A percentile compares a stretch with the other conserved stretches of the same genome.
These are phyloP conservation scores for Macrobrachium nipponense DNA, from an alignment of 1,140 invertebrate species.

Conservation along the genomic window DNA sequence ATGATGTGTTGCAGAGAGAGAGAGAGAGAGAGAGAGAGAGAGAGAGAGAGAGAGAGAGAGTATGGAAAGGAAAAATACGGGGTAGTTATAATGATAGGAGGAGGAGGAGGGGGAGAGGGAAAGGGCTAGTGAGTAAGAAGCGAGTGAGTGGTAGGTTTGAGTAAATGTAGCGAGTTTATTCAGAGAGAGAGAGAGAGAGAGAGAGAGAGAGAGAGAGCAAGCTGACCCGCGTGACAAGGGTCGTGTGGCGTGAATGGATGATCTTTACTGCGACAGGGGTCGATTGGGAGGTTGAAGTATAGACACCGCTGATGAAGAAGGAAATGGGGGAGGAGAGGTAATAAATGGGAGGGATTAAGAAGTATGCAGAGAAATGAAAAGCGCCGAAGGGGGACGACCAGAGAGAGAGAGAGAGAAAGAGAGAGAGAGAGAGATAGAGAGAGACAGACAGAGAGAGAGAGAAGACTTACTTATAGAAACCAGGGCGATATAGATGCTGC, in stretches of 20 bases:
- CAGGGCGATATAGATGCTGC: too few species aligned
- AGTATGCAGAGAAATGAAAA: not conserved
- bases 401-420: slow-evolving; percentile 9
- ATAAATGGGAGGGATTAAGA: too few species aligned
- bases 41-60: not conserved
- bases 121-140: too few species aligned
- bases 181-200: slow-evolving; percentile 10
- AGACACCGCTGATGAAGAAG: too few species aligned
- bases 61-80: not conserved
- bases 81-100: not conserved
- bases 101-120: not conserved
- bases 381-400: not conserved
- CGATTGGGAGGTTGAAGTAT: too few species aligned
- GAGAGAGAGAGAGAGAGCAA: not conserved
- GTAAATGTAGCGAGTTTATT: not conserved
- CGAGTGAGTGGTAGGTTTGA: not conserved
- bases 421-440: slow-evolving; percentile 4
- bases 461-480: too few species aligned
- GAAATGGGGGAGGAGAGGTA: too few species aligned
- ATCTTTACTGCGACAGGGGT: too few species aligned
- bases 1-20: not conserved
- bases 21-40: slow-evolving; percentile 4
- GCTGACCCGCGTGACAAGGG: not conserved
- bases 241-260: too few species aligned
- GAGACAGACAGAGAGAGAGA: slow-evolving; percentile 18